Percentiles rank a stretch among this genome's conserved stretches.
These are phyloP conservation scores for Nyctibius grandis DNA, from an alignment of 2,797 vertebrate genomes.

Conservation along the genomic window DNA sequence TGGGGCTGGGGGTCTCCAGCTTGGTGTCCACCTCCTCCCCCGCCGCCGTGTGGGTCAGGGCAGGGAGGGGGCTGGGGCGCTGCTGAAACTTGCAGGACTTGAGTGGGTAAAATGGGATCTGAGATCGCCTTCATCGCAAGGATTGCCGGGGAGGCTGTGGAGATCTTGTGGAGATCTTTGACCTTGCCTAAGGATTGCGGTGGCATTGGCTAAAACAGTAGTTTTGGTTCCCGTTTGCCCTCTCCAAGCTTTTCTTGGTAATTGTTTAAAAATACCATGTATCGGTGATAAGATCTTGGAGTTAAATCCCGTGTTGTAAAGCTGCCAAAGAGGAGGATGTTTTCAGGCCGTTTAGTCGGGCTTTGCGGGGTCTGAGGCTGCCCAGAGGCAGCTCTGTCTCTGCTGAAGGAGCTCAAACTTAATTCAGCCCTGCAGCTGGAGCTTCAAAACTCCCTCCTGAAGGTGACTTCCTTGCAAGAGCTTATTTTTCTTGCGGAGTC, in stretches of 20 bases:
- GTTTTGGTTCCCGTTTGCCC: slow-evolving; percentile 4
- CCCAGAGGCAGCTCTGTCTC: background rate
- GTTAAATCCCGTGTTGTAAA: background rate
- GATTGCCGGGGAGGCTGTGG: background rate
- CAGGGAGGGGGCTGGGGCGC: background rate
- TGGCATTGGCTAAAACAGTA: background rate
- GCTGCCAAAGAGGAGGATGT: background rate
- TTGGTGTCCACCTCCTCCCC: background rate
- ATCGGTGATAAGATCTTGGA: background rate
- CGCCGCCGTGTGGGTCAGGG: background rate
- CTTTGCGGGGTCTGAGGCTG: background rate
- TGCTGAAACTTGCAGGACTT: background rate
- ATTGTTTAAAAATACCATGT: background rate
- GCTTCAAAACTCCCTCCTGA: background rate
- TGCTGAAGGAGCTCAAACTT: background rate
- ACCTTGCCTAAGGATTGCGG: background rate
- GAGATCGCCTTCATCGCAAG: background rate
- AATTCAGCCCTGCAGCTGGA: background rate
- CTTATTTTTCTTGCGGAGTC: background rate
- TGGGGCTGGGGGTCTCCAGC: background rate
- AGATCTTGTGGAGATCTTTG: background rate
- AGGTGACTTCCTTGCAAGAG: background rate
- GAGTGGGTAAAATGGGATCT: background rate
- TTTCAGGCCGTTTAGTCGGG: background rate
- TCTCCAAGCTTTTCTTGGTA: background rate